phyloP scores from a whole-genome alignment of 2,797 vertebrate species.

The Presbytis comata region DNA sequence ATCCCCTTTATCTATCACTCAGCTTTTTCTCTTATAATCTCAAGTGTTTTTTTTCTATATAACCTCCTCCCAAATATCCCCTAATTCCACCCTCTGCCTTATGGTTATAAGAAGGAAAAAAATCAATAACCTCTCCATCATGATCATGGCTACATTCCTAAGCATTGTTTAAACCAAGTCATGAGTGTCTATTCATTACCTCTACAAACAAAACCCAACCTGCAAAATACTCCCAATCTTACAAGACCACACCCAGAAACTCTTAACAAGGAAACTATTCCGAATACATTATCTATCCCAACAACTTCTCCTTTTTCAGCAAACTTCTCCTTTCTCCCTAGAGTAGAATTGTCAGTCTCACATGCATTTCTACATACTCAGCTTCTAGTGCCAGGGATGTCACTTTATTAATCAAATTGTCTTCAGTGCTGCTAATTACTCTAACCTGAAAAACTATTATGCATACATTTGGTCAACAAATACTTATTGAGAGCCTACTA shows the following conservation, averaged over 20 bases:
- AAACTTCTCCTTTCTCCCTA: neutral
- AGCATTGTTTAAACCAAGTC: neutral
- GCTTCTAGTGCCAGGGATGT: neutral
- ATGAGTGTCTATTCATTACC: neutral
- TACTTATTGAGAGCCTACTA: neutral
- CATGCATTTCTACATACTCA: neutral
- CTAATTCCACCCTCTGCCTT: neutral
- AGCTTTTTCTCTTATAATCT: neutral
- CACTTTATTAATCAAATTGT: slow-evolving; percentile 16
- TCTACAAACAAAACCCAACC: neutral
- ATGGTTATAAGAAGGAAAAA: neutral
- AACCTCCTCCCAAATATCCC: neutral
- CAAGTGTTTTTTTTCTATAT: neutral
- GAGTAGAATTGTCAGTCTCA: neutral
- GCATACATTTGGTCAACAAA: neutral
- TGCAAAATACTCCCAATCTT: neutral
- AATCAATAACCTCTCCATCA: neutral
- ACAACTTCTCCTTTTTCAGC: neutral
- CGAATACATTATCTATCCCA: neutral
- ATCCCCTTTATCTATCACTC: neutral
- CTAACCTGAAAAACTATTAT: neutral
- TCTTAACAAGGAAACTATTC: neutral
- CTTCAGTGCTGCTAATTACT: neutral
- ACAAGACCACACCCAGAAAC: neutral
- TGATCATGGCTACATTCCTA: neutral